Conservation (phyloP, 2,888 invertebrate genomes). For the Dryomyza anilis region DNA sequence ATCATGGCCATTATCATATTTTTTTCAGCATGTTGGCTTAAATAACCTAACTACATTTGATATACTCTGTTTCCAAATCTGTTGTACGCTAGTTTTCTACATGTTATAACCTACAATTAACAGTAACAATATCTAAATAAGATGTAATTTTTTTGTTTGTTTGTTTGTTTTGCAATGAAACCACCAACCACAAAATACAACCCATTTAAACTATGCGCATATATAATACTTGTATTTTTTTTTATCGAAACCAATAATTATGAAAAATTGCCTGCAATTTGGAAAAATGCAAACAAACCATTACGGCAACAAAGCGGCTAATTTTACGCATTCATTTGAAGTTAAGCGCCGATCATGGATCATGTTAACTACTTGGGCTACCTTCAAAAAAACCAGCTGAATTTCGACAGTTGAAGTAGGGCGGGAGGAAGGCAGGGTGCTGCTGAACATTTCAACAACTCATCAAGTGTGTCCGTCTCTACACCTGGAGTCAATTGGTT, state of each 20-base stretch:
- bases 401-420: neutral
- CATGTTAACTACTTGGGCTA: no score
- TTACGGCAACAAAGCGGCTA: slow-evolving; percentile 46
- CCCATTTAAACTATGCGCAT: no score
- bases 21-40: no score
- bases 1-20: no score
- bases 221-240: no score
- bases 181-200: neutral
- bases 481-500: neutral
- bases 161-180: no score
- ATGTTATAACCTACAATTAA: no score
- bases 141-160: no score
- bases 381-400: neutral
- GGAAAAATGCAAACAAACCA: slow-evolving; percentile 32
- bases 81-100: no score
- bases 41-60: no score
- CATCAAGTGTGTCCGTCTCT: slow-evolving; percentile 50
- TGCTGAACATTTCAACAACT: slow-evolving; percentile 52
- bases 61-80: no score
- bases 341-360: no score
- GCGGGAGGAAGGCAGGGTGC: neutral
- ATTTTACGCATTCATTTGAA: slow-evolving; percentile 51
- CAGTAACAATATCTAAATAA: neutral
- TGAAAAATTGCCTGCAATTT: neutral
- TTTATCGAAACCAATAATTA: neutral